These are phyloP conservation scores for Phymatocera aterrima DNA, from an alignment of 2,888 invertebrate genomes.

Conservation along the genomic window DNA sequence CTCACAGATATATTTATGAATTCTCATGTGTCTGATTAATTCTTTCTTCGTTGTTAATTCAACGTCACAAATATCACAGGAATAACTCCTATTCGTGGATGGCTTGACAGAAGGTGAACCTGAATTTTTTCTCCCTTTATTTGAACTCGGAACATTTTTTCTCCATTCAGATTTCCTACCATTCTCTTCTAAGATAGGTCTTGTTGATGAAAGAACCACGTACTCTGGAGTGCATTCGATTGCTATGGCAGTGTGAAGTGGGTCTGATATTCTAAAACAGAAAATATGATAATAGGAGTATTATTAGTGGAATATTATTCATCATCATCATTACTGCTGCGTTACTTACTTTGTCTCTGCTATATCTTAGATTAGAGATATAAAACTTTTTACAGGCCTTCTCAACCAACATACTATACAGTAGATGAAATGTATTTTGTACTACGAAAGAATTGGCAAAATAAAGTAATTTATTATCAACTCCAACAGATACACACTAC, in stretches of 20 bases:
- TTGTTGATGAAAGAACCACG: neutral
- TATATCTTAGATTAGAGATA: neutral
- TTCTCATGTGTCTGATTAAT: conserved; percentile 54
- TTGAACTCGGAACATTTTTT: neutral
- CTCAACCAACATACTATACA: neutral
- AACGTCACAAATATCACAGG: conserved; percentile 44
- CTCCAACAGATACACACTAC: conserved; percentile 3
- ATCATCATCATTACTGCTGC: neutral
- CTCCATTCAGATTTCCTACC: neutral
- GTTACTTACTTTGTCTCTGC: conserved; percentile 44
- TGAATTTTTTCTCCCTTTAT: neutral
- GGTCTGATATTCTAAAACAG: conserved; percentile 46
- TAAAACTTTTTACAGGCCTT: neutral
- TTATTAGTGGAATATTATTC: neutral
- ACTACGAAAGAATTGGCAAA: conserved; percentile 5
- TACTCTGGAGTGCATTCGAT: conserved; percentile 38
- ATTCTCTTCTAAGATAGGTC: neutral
- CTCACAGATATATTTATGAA: conserved; percentile 51
- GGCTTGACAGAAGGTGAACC: neutral
- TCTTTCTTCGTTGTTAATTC: conserved; percentile 44
- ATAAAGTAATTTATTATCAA: conserved; percentile 35
- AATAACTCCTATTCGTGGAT: conserved; percentile 8
- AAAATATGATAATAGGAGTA: neutral
- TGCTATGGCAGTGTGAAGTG: conserved; percentile 22
- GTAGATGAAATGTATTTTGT: neutral